These are phyloP conservation scores for Agrochola macilenta DNA, from an alignment of 2,888 invertebrate species.

Conservation along the genomic window DNA sequence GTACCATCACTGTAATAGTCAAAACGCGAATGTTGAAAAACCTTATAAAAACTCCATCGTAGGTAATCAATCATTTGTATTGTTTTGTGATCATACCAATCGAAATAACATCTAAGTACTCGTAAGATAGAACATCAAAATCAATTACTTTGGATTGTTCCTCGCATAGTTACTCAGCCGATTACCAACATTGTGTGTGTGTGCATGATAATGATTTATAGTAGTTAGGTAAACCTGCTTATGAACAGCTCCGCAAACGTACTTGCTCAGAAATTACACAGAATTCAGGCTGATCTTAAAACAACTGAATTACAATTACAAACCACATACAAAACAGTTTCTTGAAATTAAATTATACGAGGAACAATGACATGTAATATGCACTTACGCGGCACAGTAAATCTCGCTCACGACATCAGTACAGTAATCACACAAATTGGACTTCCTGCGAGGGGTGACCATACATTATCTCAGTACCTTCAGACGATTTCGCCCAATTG, in stretches of 20 bases:
- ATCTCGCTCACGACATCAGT: conserved; percentile 69
- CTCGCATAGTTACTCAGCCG: conserved; percentile 8
- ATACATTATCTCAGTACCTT: conserved; percentile 78
- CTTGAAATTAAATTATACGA: conserved; percentile 63
- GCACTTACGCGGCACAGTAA: conserved; percentile 63
- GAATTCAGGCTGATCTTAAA: conserved; percentile 31
- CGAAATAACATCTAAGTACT: conserved; percentile 7
- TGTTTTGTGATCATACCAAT: not conserved
- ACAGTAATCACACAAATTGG: conserved; percentile 73
- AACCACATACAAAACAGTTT: conserved; percentile 43
- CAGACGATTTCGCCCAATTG: conserved; percentile 76
- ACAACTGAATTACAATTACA: conserved; percentile 47
- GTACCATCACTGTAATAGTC: too few relatives aligned
- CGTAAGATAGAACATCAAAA: conserved; percentile 25
- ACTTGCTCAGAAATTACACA: not conserved
- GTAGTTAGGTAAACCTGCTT: not conserved
- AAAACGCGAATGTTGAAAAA: not conserved
- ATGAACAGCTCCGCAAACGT: not conserved
- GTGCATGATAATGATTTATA: not conserved
- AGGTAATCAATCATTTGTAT: conserved; percentile 19
- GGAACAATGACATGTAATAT: conserved; percentile 64
- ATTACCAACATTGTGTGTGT: not conserved
- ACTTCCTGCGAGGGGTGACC: conserved; percentile 85
- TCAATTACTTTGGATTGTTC: conserved; percentile 28
- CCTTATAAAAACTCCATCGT: not conserved